These are phyloP conservation scores for Oreochromis niloticus DNA, from an alignment of 2,113 vertebrate genomes.

Conservation along the genomic window DNA sequence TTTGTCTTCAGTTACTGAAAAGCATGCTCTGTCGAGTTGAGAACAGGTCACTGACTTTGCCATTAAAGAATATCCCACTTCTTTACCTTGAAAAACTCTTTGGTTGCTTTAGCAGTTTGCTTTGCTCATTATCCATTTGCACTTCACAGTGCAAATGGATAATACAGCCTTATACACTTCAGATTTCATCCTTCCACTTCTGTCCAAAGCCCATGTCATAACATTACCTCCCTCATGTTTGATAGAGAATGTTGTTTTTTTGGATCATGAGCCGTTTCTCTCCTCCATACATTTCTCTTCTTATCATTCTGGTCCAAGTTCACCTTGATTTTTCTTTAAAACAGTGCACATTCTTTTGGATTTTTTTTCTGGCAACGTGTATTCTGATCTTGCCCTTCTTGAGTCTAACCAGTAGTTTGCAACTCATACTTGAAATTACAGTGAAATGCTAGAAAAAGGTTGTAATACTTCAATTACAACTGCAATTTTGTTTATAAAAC, in stretches of 20 bases:
- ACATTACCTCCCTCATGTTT: background rate
- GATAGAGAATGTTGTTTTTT: background rate
- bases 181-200: background rate
- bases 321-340: background rate
- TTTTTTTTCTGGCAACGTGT: background rate
- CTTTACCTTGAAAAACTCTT: background rate
- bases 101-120: background rate
- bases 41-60: background rate
- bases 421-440: background rate
- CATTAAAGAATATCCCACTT: background rate
- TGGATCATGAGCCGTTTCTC: background rate
- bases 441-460: background rate
- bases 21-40: background rate
- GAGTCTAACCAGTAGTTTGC: background rate
- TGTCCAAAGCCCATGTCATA: background rate
- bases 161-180: background rate
- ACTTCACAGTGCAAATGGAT: background rate
- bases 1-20: background rate
- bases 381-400: background rate
- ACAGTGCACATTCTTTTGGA: background rate
- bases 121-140: background rate
- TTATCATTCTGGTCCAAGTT: background rate
- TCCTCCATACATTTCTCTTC: background rate
- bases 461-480: background rate
- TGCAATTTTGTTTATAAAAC: background rate